Evolutionary conservation across 2,888 invertebrate genomes (phyloP).

Genomic region (Lasioglossum zephyrum): DNA sequence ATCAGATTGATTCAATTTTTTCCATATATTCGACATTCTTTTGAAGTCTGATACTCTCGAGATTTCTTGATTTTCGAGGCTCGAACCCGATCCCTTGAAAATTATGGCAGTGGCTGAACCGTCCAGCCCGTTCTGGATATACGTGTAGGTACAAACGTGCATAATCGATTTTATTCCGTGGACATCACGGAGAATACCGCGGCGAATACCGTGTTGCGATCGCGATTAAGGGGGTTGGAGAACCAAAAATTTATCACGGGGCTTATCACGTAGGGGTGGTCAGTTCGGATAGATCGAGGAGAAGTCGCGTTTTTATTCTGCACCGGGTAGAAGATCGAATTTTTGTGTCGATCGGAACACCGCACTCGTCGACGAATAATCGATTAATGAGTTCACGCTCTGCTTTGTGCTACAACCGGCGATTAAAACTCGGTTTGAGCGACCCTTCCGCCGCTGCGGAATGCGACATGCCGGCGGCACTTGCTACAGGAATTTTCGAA

Average conservation of each 20-base stretch:
- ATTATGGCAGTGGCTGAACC: slow-evolving; percentile 80
- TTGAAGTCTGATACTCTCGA: neutral
- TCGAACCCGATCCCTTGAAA: slow-evolving; percentile 63
- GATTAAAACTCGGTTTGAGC: neutral
- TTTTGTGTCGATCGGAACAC: neutral
- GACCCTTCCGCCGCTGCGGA: neutral
- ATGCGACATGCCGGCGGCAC: neutral
- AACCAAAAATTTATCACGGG: neutral
- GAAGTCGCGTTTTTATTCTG: neutral
- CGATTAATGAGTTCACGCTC: neutral
- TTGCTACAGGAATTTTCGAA: neutral
- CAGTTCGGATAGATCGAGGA: neutral
- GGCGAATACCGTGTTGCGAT: neutral
- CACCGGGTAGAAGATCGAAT: neutral
- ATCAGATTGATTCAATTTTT: neutral
- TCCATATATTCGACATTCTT: no score
- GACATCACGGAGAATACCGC: slow-evolving; percentile 58
- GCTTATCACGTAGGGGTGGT: neutral
- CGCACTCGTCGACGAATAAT: neutral
- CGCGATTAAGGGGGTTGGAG: slow-evolving; percentile 55
- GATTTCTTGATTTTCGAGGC: slow-evolving; percentile 22
- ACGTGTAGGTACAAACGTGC: slow-evolving; percentile 73
- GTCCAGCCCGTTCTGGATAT: slow-evolving; percentile 85
- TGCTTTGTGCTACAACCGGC: neutral
- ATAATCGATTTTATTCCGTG: slow-evolving; percentile 61